Percentiles rank a stretch among this genome's conserved stretches.
Conservation (phyloP, 2,113 vertebrate genomes). For the Cinclus mexicanus region DNA sequence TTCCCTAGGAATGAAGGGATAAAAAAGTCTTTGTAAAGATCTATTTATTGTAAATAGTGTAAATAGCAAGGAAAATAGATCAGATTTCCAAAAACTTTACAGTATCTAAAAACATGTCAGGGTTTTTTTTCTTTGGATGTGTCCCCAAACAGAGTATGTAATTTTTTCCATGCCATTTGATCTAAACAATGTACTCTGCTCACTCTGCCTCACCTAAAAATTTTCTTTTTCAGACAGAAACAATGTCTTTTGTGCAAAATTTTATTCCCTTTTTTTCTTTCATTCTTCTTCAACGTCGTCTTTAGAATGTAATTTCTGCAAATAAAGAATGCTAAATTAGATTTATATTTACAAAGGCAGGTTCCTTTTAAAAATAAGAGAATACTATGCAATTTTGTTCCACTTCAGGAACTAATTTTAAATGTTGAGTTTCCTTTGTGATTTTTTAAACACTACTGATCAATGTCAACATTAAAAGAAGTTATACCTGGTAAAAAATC, state of each 20-base stretch:
- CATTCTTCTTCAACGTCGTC: background rate
- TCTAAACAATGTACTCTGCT: background rate
- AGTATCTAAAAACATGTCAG: background rate
- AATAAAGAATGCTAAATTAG: background rate
- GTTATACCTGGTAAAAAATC: background rate
- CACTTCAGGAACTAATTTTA: background rate
- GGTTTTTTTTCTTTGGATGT: rapidly evolving
- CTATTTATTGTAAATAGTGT: background rate
- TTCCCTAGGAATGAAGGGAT: background rate
- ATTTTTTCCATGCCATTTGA: background rate
- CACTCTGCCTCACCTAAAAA: background rate
- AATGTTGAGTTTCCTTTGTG: background rate
- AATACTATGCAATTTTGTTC: background rate
- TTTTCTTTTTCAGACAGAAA: background rate
- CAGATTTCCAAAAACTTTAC: background rate
- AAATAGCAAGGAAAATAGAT: background rate
- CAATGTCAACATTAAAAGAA: background rate
- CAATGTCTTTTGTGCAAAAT: background rate
- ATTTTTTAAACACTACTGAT: background rate
- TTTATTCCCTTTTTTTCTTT: background rate
- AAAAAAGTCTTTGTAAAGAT: background rate
- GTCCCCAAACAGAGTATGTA: background rate
- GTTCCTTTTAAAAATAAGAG: background rate
- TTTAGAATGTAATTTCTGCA: background rate
- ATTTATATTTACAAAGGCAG: background rate